Evolutionary conservation across 2,797 vertebrate genomes (phyloP).

Genomic region (Xiphorhynchus erythropygius): DNA sequence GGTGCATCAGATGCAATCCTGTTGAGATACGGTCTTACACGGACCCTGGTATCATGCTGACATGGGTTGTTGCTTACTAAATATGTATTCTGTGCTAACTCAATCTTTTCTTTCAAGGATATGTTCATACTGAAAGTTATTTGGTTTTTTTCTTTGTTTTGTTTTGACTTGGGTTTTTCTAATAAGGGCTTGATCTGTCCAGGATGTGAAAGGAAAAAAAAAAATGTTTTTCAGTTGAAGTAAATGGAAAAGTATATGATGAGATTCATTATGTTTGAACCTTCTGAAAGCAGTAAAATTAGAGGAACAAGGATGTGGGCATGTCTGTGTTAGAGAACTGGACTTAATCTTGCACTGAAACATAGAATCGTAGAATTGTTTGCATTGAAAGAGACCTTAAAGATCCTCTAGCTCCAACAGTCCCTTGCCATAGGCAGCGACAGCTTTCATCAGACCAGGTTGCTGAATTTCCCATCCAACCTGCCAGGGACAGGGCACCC

Average conservation of each 20-base stretch:
- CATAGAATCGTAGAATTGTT: background rate
- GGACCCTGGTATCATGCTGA: no score
- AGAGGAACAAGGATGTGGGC: accelerated
- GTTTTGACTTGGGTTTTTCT: background rate
- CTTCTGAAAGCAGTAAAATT: background rate
- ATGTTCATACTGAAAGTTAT: background rate
- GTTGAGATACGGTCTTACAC: background rate
- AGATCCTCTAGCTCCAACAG: background rate
- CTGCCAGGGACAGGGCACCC: background rate
- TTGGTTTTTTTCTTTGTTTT: background rate
- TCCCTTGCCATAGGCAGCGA: background rate
- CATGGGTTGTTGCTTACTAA: background rate
- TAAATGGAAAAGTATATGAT: background rate
- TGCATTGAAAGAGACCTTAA: background rate
- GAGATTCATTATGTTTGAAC: no score
- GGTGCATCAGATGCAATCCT: background rate
- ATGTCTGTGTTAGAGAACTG: no score
- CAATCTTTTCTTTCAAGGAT: background rate
- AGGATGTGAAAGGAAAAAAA: background rate
- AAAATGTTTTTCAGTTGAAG: background rate
- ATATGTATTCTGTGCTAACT: background rate
- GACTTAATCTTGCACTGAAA: accelerated
- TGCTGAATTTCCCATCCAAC: background rate
- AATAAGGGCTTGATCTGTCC: background rate
- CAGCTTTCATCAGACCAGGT: background rate